These are phyloP conservation scores for Kryptolebias ocellatus DNA, from an alignment of 2,797 vertebrate species.

Conservation along the genomic window DNA sequence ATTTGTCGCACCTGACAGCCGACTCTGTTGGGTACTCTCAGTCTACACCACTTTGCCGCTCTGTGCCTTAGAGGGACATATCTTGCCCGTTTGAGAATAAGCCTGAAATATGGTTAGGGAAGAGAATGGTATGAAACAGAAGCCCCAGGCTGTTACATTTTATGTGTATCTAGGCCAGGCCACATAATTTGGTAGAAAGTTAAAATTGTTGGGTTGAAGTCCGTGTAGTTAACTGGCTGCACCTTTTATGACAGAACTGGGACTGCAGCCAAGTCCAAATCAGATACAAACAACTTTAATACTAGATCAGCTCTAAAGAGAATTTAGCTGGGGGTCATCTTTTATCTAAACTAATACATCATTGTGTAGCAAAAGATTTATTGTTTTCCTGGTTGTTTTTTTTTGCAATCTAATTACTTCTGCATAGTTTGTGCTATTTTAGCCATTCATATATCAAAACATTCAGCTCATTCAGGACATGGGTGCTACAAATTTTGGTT, in stretches of 20 bases:
- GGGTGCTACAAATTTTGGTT: too few species aligned
- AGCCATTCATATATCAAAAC: too few species aligned
- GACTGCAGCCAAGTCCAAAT: constrained; percentile 27
- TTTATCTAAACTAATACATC: neutral
- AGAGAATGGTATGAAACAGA: constrained; percentile 65
- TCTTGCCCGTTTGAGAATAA: constrained; percentile 72
- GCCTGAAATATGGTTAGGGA: constrained; percentile 71
- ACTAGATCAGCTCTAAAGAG: neutral
- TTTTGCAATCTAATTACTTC: neutral
- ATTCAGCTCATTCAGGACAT: too few species aligned
- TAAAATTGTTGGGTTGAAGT: constrained; percentile 28
- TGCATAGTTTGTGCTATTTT: neutral
- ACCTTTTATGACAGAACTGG: constrained; percentile 23
- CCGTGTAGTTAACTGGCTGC: constrained; percentile 19
- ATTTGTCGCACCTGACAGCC: constrained; percentile 78
- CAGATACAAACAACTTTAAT: constrained; percentile 8
- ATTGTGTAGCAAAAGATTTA: neutral
- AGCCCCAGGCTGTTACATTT: constrained; percentile 59
- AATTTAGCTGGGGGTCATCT: neutral
- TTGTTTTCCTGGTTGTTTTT: neutral
- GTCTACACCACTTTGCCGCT: constrained; percentile 66
- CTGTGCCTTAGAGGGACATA: constrained; percentile 66
- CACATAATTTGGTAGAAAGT: constrained; percentile 49
- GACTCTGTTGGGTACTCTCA: constrained; percentile 65
- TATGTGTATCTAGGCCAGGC: constrained; percentile 69